Evolutionary conservation across 2,888 invertebrate species (phyloP), one percentile per base, ranked within the genome.

Genomic region (Campoletis raptor): DNA sequence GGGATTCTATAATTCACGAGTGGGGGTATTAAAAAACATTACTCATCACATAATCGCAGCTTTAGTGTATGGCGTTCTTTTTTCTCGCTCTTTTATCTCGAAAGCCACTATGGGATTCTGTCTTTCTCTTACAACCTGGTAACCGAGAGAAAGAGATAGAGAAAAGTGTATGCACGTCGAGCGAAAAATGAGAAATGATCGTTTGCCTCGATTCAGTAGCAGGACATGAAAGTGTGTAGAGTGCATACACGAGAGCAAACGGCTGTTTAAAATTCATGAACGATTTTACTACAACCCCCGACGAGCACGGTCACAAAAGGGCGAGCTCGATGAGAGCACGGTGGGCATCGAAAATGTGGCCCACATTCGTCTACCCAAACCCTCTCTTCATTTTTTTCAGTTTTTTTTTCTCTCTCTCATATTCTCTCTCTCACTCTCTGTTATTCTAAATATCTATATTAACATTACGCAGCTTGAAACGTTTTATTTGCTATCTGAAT

Each of bases 221-320:
- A 36, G 67, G 66, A 72, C 24, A 73, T 42, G 48, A 24, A 40
- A 37, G 67, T 36, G 57, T 66, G 21, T 37, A 45, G 69, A 61
- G 36, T 52, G 64, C 36, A 61, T 30, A 61, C 76, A 67, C 42
- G 72, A 76, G 67, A 73, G 40, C 72, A 52, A 89, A 88, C 74
- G 83, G 88, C 94, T 94, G 93, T 92, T 94, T 94, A 93, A 94
- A 94, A 94, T 94, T 94, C 94, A 94, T 94, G 94, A 94, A 94
- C 92, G 93, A 93, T 93, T 93, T 93, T 93, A 92, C 91, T 89
- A 92, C 91, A 90, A 90, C 85, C 91, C 90, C 86, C 79, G 78
- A 86, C 54, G 54, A 72, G 77, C 72, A 87, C 73, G 87, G 85
- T 90, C 88, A 90, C 91, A 91, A 92, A 92, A 91, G 91, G 84